A percentile compares a stretch with the other conserved stretches of the same genome.
These are phyloP conservation scores for Spea multiplicata DNA, from an alignment of 2,113 vertebrate species.

Conservation along the genomic window DNA sequence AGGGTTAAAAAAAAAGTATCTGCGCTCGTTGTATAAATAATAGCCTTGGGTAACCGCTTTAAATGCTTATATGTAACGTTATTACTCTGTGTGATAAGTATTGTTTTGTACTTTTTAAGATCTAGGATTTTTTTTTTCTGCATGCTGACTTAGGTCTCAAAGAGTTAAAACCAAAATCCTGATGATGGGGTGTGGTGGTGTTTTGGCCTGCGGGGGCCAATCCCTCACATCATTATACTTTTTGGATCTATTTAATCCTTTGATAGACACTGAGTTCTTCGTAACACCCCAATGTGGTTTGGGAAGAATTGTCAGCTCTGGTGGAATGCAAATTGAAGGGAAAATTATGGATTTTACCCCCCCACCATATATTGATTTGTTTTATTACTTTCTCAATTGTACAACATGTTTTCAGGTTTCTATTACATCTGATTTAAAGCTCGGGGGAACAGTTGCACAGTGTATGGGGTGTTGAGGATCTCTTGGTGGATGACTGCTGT, in stretches of 20 bases:
- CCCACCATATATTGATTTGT: not conserved
- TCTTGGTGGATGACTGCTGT: not conserved
- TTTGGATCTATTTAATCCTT: not conserved
- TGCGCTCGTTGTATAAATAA: no score
- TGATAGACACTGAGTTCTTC: not conserved
- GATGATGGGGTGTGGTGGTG: constrained; percentile 28
- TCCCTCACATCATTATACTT: not conserved
- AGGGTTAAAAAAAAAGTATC: no score
- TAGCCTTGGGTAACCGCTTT: no score
- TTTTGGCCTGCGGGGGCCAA: not conserved
- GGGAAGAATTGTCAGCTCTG: not conserved
- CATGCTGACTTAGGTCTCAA: not conserved
- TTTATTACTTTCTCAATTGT: not conserved
- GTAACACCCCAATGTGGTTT: not conserved
- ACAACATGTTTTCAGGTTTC: not conserved
- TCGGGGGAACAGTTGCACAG: not conserved
- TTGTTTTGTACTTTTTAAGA: not conserved
- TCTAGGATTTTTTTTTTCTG: no score
- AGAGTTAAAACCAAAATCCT: not conserved
- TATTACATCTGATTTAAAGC: not conserved
- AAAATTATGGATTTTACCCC: not conserved
- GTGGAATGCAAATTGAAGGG: not conserved
- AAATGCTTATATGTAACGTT: no score
- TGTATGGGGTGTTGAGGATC: not conserved
- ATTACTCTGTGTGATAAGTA: no score